phyloP scores from a whole-genome alignment of 2,113 vertebrate genomes.

The Echinops telfairi region DNA sequence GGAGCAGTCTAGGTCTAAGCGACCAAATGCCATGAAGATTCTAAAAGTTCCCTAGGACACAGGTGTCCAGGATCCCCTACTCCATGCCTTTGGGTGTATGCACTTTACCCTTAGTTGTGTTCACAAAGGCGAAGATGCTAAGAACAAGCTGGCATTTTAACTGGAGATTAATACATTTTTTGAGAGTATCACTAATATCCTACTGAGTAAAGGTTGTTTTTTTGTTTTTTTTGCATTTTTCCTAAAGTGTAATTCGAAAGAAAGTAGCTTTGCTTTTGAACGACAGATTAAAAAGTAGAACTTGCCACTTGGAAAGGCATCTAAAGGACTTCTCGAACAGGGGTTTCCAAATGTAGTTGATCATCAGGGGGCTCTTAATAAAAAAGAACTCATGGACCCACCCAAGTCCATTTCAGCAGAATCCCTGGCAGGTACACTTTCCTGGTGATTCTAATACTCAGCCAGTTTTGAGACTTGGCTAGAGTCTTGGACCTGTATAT shows the following conservation, averaged over 20 bases:
- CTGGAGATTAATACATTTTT: constrained; percentile 23
- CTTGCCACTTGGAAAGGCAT: constrained; percentile 26
- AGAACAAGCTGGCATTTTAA: neutral
- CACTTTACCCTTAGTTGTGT: neutral
- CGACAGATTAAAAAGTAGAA: constrained; percentile 41
- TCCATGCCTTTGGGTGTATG: neutral
- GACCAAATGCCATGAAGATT: constrained; percentile 55
- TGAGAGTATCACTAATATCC: constrained; percentile 41
- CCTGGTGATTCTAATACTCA: constrained; percentile 43
- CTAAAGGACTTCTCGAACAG: constrained; percentile 18
- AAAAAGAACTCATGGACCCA: neutral
- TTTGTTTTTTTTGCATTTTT: constrained; percentile 1
- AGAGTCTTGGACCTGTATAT: neutral
- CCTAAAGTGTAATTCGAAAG: constrained; percentile 42
- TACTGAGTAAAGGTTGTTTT: neutral
- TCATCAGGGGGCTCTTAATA: neutral
- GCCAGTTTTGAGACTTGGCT: constrained; percentile 45
- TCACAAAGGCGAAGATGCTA: constrained; percentile 53
- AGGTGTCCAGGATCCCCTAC: neutral
- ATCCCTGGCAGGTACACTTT: constrained; percentile 2
- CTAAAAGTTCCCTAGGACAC: constrained; percentile 51
- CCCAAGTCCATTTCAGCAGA: constrained; percentile 11
- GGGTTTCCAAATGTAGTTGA: constrained; percentile 15
- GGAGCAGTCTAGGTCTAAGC: constrained; percentile 43
- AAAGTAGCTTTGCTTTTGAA: constrained; percentile 22